Conservation (phyloP, 2,113 vertebrate species). For the Phyllostomus discolor region DNA sequence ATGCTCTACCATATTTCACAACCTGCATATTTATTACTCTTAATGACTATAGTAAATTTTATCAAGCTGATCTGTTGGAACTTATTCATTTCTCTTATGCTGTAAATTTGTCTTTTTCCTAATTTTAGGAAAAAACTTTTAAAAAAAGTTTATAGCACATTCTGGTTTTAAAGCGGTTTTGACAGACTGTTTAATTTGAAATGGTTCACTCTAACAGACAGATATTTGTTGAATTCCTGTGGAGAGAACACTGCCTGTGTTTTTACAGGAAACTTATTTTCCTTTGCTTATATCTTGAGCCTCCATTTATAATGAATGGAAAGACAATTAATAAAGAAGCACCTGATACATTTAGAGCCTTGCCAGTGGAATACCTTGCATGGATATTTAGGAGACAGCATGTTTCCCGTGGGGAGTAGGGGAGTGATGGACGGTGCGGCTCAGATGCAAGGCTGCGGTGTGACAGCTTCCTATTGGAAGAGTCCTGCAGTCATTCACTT, state of each 20-base stretch:
- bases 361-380: not conserved
- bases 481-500: not conserved
- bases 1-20: conserved; percentile 4
- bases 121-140: not conserved
- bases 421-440: not conserved
- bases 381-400: not conserved
- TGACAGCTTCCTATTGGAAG: not conserved
- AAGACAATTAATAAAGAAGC: conserved; percentile 12
- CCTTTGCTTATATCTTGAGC: not conserved
- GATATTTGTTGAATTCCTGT: not conserved
- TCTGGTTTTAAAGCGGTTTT: not conserved
- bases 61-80: not conserved
- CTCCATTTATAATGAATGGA: conserved; percentile 3
- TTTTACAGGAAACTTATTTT: conserved; percentile 5
- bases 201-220: not conserved
- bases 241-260: not conserved
- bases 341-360: not conserved
- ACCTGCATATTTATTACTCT: conserved; percentile 46
- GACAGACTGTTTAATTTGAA: conserved; percentile 10
- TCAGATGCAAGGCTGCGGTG: not conserved
- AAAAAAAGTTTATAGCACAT: not conserved
- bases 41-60: conserved; percentile 51
- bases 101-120: conserved; percentile 51
- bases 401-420: not conserved
- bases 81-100: not conserved